phyloP scores from a whole-genome alignment of 2,888 invertebrate genomes.

The Tinea trinotella region DNA sequence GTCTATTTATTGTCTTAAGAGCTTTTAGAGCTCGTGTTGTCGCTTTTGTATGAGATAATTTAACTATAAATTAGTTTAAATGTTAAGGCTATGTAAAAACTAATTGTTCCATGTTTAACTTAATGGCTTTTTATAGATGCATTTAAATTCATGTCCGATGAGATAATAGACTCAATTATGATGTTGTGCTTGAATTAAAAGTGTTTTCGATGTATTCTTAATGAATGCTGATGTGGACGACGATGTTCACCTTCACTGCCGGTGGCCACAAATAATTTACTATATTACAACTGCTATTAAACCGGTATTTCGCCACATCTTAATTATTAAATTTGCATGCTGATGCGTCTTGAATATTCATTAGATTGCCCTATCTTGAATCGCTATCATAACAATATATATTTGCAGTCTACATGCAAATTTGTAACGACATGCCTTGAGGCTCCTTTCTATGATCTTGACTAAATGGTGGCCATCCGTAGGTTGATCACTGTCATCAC shows the following conservation, averaged over 20 bases:
- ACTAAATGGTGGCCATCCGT: not conserved
- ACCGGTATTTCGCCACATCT: constrained; percentile 40
- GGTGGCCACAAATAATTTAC: constrained; percentile 8
- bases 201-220: not conserved
- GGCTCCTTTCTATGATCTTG: not conserved
- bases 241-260: constrained; percentile 1
- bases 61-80: not conserved
- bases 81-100: too few relatives aligned
- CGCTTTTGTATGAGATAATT: constrained; percentile 7
- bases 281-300: constrained; percentile 23
- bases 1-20: constrained; percentile 29
- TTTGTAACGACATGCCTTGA: not conserved
- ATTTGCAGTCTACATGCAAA: constrained; percentile 3
- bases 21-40: constrained; percentile 13
- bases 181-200: not conserved
- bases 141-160: too few relatives aligned
- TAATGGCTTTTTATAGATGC: too few relatives aligned
- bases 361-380: constrained; percentile 30
- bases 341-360: constrained; percentile 42
- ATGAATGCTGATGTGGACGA: not conserved
- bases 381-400: constrained; percentile 20
- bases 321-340: constrained; percentile 54
- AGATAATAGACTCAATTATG: not conserved
- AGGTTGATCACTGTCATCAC: not conserved
- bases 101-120: too few relatives aligned